These are phyloP conservation scores for Eupithecia vulgata DNA, from an alignment of 2,888 invertebrate species.

Conservation along the genomic window DNA sequence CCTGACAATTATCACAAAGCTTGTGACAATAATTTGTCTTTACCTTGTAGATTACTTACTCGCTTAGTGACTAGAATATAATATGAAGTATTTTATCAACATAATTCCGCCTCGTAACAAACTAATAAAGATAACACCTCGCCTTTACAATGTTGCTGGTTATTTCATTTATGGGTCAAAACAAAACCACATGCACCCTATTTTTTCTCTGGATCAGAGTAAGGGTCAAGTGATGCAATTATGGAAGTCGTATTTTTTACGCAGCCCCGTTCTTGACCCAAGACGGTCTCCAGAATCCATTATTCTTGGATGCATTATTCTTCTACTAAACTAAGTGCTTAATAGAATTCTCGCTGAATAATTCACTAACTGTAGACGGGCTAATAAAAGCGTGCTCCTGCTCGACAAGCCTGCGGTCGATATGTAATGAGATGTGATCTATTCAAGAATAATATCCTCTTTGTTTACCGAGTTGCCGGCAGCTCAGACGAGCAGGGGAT, in stretches of 20 bases:
- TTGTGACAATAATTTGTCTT: slow-evolving; percentile 36
- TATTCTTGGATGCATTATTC: slow-evolving; percentile 69
- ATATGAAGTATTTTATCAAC: slow-evolving; percentile 15
- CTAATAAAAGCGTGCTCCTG: slow-evolving; percentile 76
- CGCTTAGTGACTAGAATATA: slow-evolving; percentile 19
- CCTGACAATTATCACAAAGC: slow-evolving; percentile 5
- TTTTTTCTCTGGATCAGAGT: slow-evolving; percentile 37
- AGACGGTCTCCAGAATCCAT: slow-evolving; percentile 64
- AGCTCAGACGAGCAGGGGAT: slow-evolving; percentile 63
- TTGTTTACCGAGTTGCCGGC: slow-evolving; percentile 66
- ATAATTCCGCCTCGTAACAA: slow-evolving; percentile 38
- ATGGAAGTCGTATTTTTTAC: slow-evolving; percentile 55
- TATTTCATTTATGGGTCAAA: slow-evolving; percentile 50
- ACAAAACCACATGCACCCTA: slow-evolving; percentile 42
- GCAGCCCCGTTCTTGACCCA: slow-evolving; percentile 51
- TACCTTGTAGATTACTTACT: slow-evolving; percentile 32
- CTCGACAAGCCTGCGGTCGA: slow-evolving; percentile 72
- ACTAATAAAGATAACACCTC: slow-evolving; percentile 30
- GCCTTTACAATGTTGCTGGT: slow-evolving; percentile 17
- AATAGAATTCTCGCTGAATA: slow-evolving; percentile 76
- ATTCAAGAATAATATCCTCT: slow-evolving; percentile 73
- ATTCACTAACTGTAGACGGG: slow-evolving; percentile 71
- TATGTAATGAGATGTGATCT: slow-evolving; percentile 76
- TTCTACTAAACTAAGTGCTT: slow-evolving; percentile 73
- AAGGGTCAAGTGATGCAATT: slow-evolving; percentile 65